Evolutionary conservation across 2,113 vertebrate species (phyloP), one percentile per base, ranked within the genome.

Genomic region (Syngnathoides biaculeatus): DNA sequence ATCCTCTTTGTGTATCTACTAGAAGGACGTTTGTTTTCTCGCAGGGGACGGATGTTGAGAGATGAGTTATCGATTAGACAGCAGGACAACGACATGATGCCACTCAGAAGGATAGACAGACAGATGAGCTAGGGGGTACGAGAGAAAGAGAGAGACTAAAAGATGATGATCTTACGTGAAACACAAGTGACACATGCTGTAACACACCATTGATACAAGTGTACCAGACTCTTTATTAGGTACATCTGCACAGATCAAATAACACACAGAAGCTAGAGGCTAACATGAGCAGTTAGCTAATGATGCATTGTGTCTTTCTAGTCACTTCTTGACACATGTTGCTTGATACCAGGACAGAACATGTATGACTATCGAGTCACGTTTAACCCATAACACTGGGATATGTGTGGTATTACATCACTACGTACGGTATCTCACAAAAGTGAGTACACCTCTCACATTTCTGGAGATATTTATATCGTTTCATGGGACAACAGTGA

Each of bases 31-130:
- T 89, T 89, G 87, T 89, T 90, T 90, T 89, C 86, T 86, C 89
- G 79, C 84, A 85, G 85, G 88, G 82, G 82, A 68, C 11, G 39
- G 3, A 40, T 87, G 73, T 78, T 48, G 56, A 89, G 84, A 90
- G 89, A 92, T 89, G 88, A 91, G 89, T 90, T 92, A 92, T 92
- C 90, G 91, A 93, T 92, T 88, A 77, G 85, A 83, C 80, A 86
- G 86, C 78, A 80, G 83, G 78, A 74, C 75, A 84, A 74, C 79
- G 77, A 81, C 73, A 65, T 65, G 79, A 73, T 74, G 79, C 64
- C 71, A 61, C 65, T 71, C 69, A 74, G 57, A 74, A 64, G 57
- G 50, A 73, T 65, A 55, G 57, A 68, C 77, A 50, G 72, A 66
- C 48, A 65, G 48, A 74, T 24, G 68, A 50, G 68, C 48, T 52